Evolutionary conservation across 2,797 vertebrate species (phyloP).

Genomic region (Mallotus villosus): DNA sequence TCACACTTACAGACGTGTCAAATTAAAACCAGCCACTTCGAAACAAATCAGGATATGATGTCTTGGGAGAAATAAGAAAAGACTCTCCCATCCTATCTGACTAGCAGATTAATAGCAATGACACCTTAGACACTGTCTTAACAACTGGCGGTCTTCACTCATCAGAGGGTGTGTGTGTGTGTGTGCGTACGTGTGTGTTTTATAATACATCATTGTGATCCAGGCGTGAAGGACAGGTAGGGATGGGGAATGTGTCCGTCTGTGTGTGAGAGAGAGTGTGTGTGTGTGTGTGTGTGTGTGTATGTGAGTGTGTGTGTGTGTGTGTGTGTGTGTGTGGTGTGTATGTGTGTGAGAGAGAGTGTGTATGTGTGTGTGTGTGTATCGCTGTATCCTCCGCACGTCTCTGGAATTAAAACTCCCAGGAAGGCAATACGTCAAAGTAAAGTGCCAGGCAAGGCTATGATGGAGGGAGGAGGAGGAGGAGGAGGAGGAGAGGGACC

Average conservation of each 20-base stretch:
- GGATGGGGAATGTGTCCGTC: constrained; percentile 36
- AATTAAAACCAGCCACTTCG: constrained; percentile 76
- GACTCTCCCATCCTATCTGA: constrained; percentile 63
- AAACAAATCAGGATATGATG: constrained; percentile 68
- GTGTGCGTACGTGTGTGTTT: constrained; percentile 59
- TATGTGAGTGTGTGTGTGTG: background rate
- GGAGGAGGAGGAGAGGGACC: too few species aligned
- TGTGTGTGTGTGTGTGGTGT: background rate
- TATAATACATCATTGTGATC: constrained; percentile 87
- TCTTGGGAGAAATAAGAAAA: constrained; percentile 43
- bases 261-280: background rate
- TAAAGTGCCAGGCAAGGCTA: constrained; percentile 65
- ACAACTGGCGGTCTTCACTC: constrained; percentile 28
- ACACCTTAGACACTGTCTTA: constrained; percentile 67
- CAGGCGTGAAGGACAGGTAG: constrained; percentile 88
- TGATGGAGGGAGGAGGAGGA: constrained; percentile 80
- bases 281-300: background rate
- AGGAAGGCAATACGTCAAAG: constrained; percentile 59
- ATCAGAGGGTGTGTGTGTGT: constrained; percentile 55
- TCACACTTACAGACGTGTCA: constrained; percentile 67
- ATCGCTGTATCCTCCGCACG: constrained; percentile 84
- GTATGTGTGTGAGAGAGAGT: background rate
- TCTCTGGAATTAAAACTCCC: constrained; percentile 92
- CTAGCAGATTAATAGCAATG: constrained; percentile 30
- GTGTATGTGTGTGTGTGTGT: background rate